Percentiles rank a stretch among this genome's conserved stretches.
phyloP scores from a whole-genome alignment of 2,797 vertebrate species.

The Cebuella pygmaea region DNA sequence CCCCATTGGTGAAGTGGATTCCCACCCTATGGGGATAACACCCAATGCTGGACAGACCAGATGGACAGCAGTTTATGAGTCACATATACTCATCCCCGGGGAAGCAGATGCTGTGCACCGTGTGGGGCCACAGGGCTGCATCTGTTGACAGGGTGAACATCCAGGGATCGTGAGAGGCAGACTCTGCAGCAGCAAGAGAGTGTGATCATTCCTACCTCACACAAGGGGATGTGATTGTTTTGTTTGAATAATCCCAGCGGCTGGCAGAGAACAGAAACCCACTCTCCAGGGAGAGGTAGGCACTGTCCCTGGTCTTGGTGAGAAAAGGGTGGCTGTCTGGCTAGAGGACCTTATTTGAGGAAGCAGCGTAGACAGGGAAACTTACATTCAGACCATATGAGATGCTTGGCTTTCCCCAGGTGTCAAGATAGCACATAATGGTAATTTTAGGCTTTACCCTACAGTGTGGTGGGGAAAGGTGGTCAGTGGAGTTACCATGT shows the following conservation, averaged over 20 bases:
- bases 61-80: not conserved
- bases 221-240: not conserved
- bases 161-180: not conserved
- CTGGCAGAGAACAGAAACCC: not conserved
- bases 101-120: fast-evolving
- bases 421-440: not conserved
- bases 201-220: not conserved
- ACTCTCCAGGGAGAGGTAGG: not conserved
- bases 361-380: not conserved
- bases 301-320: not conserved
- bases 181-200: not conserved
- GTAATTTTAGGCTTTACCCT: not conserved
- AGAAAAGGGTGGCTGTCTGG: not conserved
- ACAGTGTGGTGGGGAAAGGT: not conserved
- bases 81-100: fast-evolving
- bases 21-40: not conserved
- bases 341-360: not conserved
- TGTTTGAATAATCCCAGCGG: not conserved
- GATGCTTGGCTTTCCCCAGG: not conserved
- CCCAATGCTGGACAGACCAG: fast-evolving
- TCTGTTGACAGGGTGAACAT: fast-evolving
- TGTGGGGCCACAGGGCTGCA: not conserved
- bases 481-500: fast-evolving
- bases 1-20: not conserved
- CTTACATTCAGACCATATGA: fast-evolving